These are phyloP conservation scores for Corythornis vintsioides DNA, from an alignment of 2,113 vertebrate species.

Conservation along the genomic window DNA sequence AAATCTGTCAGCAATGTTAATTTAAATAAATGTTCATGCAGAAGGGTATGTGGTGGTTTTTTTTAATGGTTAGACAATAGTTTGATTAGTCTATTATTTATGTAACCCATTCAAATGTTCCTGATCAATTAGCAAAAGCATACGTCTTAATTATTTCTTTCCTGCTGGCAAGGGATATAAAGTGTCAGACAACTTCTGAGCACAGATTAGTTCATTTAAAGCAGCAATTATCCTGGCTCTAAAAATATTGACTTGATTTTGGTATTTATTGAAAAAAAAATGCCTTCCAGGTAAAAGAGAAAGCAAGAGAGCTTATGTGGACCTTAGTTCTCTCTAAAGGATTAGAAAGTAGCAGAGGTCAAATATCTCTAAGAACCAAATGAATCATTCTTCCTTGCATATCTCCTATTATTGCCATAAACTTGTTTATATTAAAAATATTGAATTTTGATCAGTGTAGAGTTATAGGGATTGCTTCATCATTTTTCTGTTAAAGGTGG, in stretches of 20 bases:
- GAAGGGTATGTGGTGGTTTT: not conserved
- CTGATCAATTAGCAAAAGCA: conserved; percentile 49
- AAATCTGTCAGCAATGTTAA: conserved; percentile 47
- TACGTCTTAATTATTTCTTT: conserved; percentile 61
- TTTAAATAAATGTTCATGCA: conserved; percentile 55
- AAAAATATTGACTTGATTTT: conserved; percentile 66
- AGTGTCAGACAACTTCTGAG: conserved; percentile 30
- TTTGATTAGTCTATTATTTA: conserved; percentile 67
- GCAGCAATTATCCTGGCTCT: conserved; percentile 20
- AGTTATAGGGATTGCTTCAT: not conserved
- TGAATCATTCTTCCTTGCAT: not conserved
- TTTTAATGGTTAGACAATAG: conserved; percentile 7
- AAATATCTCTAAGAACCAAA: not conserved
- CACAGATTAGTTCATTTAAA: conserved; percentile 37
- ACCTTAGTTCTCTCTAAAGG: not conserved
- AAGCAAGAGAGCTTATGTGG: not conserved
- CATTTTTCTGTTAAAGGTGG: not conserved
- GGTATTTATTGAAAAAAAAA: conserved; percentile 35
- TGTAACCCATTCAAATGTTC: conserved; percentile 56
- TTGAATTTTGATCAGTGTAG: not conserved
- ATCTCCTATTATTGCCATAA: not conserved
- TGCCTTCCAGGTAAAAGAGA: conserved; percentile 19
- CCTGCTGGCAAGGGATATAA: conserved; percentile 18
- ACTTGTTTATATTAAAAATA: not conserved
- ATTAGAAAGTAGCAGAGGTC: conserved; percentile 29